Percentiles rank a stretch among this genome's conserved stretches.
phyloP scores from a whole-genome alignment of 2,888 invertebrate species.

The Diachrysia chrysitis region DNA sequence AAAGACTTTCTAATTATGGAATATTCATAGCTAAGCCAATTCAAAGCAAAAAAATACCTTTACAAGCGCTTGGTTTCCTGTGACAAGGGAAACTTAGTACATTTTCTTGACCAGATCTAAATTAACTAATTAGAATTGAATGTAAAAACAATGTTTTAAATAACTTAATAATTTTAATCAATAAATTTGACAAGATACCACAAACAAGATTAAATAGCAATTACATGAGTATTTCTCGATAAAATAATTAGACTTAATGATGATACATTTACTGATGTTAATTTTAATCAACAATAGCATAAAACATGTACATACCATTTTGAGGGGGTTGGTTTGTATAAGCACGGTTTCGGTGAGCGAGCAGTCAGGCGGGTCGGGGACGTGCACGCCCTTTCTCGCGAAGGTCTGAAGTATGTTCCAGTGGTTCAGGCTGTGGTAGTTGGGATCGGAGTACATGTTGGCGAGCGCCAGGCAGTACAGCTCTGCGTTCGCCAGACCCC shows the following conservation, averaged over 20 bases:
- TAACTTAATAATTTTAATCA: too few species aligned
- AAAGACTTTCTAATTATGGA: background rate
- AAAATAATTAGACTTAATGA: too few species aligned
- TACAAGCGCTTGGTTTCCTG: background rate
- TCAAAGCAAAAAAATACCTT: too few species aligned
- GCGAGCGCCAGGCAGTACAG: conserved; percentile 97
- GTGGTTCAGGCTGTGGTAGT: conserved; percentile 98
- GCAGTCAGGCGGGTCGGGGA: conserved; percentile 94
- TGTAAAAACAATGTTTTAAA: too few species aligned
- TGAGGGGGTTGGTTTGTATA: conserved; percentile 98
- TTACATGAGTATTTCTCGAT: too few species aligned
- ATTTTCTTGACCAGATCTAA: background rate
- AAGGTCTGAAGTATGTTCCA: conserved; percentile 98
- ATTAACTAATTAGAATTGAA: too few species aligned
- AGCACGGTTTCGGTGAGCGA: conserved; percentile 98
- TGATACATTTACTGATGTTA: too few species aligned
- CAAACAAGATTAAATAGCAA: too few species aligned
- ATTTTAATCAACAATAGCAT: too few species aligned
- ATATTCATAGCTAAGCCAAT: background rate
- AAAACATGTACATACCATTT: conserved; percentile 92
- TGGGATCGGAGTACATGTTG: conserved; percentile 98
- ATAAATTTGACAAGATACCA: too few species aligned
- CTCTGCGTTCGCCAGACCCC: conserved; percentile 97
- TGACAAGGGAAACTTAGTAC: background rate
- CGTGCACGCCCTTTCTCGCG: conserved; percentile 96